Base-by-base conservation (phyloP, 1,140 invertebrate species). In the Apis laboriosa region DNA sequence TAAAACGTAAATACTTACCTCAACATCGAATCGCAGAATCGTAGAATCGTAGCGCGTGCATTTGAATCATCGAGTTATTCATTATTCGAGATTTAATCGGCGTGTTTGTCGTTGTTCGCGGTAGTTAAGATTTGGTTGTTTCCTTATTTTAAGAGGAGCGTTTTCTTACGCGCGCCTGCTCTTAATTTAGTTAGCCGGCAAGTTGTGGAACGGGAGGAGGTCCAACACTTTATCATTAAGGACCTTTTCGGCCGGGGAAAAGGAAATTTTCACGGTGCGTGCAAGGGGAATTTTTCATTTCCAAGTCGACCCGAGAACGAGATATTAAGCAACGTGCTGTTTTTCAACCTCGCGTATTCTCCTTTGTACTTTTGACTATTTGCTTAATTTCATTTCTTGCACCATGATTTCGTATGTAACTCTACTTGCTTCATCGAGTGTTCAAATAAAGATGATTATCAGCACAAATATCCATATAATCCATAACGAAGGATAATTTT, bases 141-240 rank as follows among this genome's bases (percentile, higher is more conserved):
- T 71, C 60, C 66, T 43, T 53, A 60, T 79, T 79, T 79, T 73
- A 79, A 83, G 58, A 58, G 66, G 51, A 58, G 66, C 58, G 80
- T 19, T 34, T 34, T 49, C 43, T 67, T 21, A 13, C 49, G n/a
- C 24, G 43, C 17, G 11, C 43, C 56, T 49, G 34, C 28, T 67
- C 61, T 83, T 83, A 83, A 83, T 83, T 83, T 83, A 64, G 77
- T 79, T 77, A 77, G 63, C 51, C 55, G 19, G 2, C 66, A n/a
- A 53, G 71, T 75, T 17, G 34, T 43, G 53, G 51, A 83, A 28
- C 76, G 58, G 28, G 76, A 56, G 15, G 64, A 56, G 21, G 64
- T 70, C 66, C 56, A 43, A 70, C 64, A 49, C 58, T 83, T 83
- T 78, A 56, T 71, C 80, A 64, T 78, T 78, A 83, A 71, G 58